Base-by-base conservation (phyloP, 2,888 invertebrate genomes). In the Trissoscelio sp. region DNA sequence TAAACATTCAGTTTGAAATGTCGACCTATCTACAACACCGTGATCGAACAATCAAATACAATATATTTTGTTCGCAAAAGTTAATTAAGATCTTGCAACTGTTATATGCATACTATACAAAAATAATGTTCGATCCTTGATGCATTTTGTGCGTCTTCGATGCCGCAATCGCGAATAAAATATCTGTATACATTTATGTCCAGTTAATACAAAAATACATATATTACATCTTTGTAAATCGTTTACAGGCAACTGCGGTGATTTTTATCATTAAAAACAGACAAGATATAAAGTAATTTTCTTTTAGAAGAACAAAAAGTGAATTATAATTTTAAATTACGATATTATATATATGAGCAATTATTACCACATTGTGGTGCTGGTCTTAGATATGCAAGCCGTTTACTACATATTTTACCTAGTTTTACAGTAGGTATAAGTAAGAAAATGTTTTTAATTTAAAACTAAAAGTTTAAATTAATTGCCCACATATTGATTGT, bases 151-250 rank as follows among this genome's bases (percentile, higher is more conserved):
- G 66, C 58, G 37, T 58, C 60, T 39, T 16, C 5, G 22, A 53
- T 37, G 55, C 37, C 0, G 24, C 12, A 55, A 66, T 48, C 31
- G 31, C 16, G 7, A 77, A 46, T 67, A 48, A 44, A 62, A 3
- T 20, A 9, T 74, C 46, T 66, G 48, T 58, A 60, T 62, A 69
- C 69, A 69, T 24, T 48, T 69, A 62, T 77, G 39, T 70, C 78
- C 46, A 78, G 62, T 69, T 78, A 62, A 64, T 78, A 53, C 16
- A 57, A 69, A 69, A 69, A 69, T 57, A 67, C 67, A 69, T 69
- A 69, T 69, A 69, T 57, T 44, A 69, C 69, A 69, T 44, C 37
- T 67, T 42, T 42, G 14, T 39, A 6, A 22, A 39, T 39, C 2
- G 31, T 11, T 53, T 20, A 51, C 60, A 70, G 69, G 77, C 62